Base-by-base conservation (phyloP, 2,797 vertebrate species). In the Balearica regulorum region DNA sequence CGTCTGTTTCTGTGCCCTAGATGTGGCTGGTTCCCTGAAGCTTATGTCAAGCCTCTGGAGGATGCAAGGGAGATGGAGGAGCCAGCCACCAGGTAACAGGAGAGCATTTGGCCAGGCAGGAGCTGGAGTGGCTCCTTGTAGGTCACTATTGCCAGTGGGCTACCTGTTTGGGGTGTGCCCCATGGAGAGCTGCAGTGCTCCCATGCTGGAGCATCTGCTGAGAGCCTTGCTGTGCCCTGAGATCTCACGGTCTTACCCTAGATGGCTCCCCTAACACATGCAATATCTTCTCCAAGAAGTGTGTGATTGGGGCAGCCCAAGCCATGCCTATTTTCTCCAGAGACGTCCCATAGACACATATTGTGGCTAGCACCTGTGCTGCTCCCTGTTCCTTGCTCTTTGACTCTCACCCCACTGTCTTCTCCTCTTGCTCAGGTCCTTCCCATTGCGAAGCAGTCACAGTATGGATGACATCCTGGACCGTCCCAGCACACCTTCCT, bases 1-100 rank as follows among this genome's bases (percentile, higher is more conserved):
- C 51, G n/a, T 77, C 88, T 93, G 14, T 80, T 73, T 51, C 55
- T 48, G 28, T 90, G 60, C 28, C 87, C 16, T 98, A 99, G 99
- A 71, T 99, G 99, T 8, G 99, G 99, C 95, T 99, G 99, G 99
- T 99, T 99, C 93, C 99, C 99, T 1, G 99, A 99, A 92, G 98
- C 99, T 39, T 99, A 99, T 10, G 99, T 99, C 85, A 98, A 98
- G 69, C 96, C 98, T 37, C 12, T 98, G 70, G 98, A 99, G 53
- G 95, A 94, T 6, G 26, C 16, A 0, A 89, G 76, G 72, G 94
- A 95, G 71, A 5, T 8, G 55, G 94, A 97, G 48, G 96, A 97
- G 69, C 37, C 91, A 43, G 48, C 46, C 13, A 68, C 86, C 46
- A 96, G 98, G 97, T 98, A 87, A 90, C 29, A 35, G 53, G 51